These are phyloP conservation scores for Ciconia boyciana DNA, from an alignment of 2,113 vertebrate genomes.

Conservation along the genomic window DNA sequence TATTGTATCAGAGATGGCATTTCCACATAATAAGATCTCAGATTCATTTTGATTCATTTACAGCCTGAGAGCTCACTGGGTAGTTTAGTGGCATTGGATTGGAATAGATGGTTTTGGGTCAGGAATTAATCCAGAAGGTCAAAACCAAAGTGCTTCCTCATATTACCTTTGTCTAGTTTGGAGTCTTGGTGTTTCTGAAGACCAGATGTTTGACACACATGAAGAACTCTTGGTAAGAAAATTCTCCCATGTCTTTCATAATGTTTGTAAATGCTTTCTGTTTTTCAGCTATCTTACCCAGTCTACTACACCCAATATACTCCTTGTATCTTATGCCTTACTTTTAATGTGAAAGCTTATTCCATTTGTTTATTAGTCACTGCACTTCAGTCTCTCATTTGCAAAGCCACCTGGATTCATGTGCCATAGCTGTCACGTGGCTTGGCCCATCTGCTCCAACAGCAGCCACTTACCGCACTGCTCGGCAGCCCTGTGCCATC, in stretches of 20 bases:
- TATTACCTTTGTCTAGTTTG: not conserved
- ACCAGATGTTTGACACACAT: not conserved
- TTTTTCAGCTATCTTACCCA: not conserved
- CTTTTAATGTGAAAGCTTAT: not conserved
- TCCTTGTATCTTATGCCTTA: not conserved
- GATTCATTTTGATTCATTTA: slow-evolving; percentile 57
- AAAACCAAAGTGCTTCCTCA: not conserved
- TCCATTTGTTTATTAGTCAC: not conserved
- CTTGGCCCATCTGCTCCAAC: slow-evolving; percentile 5
- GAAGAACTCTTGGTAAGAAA: not conserved
- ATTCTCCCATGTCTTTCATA: not conserved
- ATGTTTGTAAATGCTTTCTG: not conserved
- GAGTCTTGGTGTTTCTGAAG: not conserved
- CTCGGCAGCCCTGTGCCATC: not conserved
- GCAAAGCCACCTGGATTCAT: not conserved
- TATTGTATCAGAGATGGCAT: slow-evolving; percentile 23
- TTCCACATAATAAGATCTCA: slow-evolving; percentile 37
- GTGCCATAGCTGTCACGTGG: not conserved
- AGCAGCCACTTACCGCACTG: not conserved
- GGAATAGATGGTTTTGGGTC: slow-evolving; percentile 31
- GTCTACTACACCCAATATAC: not conserved
- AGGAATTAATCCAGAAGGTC: slow-evolving; percentile 42
- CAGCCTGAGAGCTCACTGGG: not conserved
- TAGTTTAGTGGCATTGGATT: slow-evolving; percentile 14
- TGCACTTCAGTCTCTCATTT: not conserved